phyloP scores from a whole-genome alignment of 2,113 vertebrate species.

The Centrocercus urophasianus region DNA sequence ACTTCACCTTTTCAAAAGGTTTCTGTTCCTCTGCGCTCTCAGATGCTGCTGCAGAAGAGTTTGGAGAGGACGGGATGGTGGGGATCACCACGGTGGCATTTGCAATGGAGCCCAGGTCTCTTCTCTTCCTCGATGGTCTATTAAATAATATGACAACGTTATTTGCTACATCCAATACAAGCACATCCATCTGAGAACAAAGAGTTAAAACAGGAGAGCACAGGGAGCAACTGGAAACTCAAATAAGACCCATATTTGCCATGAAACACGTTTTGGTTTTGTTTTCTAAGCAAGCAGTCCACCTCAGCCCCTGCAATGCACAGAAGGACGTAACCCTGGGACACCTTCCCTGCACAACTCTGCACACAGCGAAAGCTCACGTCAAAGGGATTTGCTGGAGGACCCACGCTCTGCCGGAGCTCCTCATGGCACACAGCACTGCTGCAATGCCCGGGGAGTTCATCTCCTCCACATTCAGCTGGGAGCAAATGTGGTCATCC shows the following conservation, averaged over 20 bases:
- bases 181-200: not conserved
- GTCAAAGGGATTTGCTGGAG: not conserved
- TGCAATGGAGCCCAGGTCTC: slow-evolving; percentile 83
- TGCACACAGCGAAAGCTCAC: not conserved
- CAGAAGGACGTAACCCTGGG: rapidly evolving
- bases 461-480: not conserved
- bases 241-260: not conserved
- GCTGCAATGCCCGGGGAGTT: not conserved
- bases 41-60: slow-evolving; percentile 62
- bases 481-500: not conserved
- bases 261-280: not conserved
- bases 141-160: rapidly evolving
- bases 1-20: slow-evolving; percentile 83
- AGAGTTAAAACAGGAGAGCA: not conserved
- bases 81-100: slow-evolving; percentile 79
- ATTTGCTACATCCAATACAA: rapidly evolving
- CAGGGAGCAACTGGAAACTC: not conserved
- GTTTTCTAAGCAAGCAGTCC: not conserved
- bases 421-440: not conserved
- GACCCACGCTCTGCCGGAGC: not conserved
- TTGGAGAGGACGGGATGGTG: slow-evolving; percentile 61
- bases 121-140: slow-evolving; percentile 86
- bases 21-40: slow-evolving; percentile 77
- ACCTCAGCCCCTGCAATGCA: rapidly evolving
- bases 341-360: not conserved